Percentiles rank a stretch among this genome's conserved stretches.
Conservation (phyloP, 2,797 vertebrate genomes). For the Phaenicophaeus curvirostris region DNA sequence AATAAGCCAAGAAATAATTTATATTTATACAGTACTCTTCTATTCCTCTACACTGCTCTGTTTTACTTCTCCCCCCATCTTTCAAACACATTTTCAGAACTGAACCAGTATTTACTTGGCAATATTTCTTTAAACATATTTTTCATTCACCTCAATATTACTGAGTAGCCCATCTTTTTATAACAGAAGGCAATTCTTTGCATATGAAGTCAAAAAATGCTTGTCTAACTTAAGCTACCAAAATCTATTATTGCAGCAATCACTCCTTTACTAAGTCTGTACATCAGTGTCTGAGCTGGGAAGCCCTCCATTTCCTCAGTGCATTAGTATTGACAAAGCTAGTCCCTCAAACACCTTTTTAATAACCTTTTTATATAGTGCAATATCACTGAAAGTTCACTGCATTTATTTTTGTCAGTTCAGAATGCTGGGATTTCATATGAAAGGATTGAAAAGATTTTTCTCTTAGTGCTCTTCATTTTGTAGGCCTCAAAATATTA, state of each 20-base stretch:
- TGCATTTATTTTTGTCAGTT: slow-evolving; percentile 46
- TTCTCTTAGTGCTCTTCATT: slow-evolving; percentile 21
- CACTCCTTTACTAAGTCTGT: slow-evolving; percentile 54
- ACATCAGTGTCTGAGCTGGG: slow-evolving; percentile 40
- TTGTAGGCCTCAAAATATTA: slow-evolving; percentile 17
- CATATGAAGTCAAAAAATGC: slow-evolving; percentile 62
- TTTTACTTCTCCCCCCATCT: background rate
- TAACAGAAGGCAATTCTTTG: slow-evolving; percentile 41
- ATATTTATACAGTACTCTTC: background rate
- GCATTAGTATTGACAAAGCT: slow-evolving; percentile 64
- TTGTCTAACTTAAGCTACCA: slow-evolving; percentile 63
- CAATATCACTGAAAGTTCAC: slow-evolving; percentile 51
- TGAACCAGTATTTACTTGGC: background rate
- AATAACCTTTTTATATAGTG: slow-evolving; percentile 43
- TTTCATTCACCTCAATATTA: slow-evolving; percentile 29
- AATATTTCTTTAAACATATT: slow-evolving; percentile 19
- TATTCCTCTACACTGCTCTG: background rate
- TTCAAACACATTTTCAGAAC: slow-evolving; percentile 9
- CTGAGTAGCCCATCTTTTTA: slow-evolving; percentile 14
- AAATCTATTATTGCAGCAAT: slow-evolving; percentile 74
- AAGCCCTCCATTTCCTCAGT: slow-evolving; percentile 50
- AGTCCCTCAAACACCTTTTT: slow-evolving; percentile 60
- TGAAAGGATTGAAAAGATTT: slow-evolving; percentile 8
- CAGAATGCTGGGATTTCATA: background rate
- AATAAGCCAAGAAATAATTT: slow-evolving; percentile 27